Conservation (phyloP, 2,113 vertebrate species). For the Pagrus major region DNA sequence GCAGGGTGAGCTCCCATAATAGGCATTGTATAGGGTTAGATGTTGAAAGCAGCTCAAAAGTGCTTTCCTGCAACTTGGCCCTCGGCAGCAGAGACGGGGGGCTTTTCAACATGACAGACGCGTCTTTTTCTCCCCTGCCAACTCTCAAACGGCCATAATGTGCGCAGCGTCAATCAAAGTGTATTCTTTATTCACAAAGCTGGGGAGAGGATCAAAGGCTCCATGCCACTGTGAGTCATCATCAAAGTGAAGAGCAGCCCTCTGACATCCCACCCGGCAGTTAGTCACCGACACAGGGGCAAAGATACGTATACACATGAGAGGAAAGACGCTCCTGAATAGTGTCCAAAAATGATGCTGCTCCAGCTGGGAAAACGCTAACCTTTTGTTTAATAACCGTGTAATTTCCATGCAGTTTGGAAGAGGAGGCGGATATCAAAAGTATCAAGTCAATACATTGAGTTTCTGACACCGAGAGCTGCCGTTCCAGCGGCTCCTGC, state of each 20-base stretch:
- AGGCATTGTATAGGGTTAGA: constrained; percentile 53
- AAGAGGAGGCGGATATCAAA: constrained; percentile 7
- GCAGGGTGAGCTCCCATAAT: constrained; percentile 27
- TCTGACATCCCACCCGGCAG: constrained; percentile 65
- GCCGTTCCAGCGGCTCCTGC: not conserved
- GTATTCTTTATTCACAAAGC: constrained; percentile 79
- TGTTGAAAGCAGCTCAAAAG: constrained; percentile 59
- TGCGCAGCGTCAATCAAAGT: constrained; percentile 73
- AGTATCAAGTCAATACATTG: not conserved
- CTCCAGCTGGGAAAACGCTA: not conserved
- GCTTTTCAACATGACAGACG: constrained; percentile 69
- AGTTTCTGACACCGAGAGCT: not conserved
- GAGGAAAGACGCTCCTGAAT: not conserved
- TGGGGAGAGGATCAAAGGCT: constrained; percentile 72
- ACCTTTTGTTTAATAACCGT: not conserved
- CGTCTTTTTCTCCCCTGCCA: constrained; percentile 69
- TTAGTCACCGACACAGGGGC: constrained; percentile 58
- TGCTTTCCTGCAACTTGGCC: constrained; percentile 60
- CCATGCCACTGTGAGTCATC: constrained; percentile 69
- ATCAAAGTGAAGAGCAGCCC: constrained; percentile 64
- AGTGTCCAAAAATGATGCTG: not conserved
- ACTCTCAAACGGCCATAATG: constrained; percentile 71
- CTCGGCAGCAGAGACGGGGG: constrained; percentile 49
- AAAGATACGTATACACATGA: constrained; percentile 16
- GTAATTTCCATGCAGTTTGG: not conserved